Conservation (phyloP, 1,140 invertebrate species). For the Bombus huntii region DNA sequence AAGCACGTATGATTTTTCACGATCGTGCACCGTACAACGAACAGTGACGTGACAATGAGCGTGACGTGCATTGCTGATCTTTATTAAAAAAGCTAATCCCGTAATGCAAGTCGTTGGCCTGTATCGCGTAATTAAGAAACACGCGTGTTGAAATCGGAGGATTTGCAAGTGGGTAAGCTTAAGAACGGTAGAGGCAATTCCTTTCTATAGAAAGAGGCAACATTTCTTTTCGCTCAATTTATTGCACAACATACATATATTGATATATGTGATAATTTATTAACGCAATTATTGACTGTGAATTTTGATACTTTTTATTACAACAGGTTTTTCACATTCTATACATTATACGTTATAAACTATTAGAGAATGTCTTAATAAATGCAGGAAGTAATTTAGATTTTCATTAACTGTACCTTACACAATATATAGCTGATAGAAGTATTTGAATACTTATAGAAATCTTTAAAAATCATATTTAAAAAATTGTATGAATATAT, state of each 20-base stretch:
- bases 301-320: no score
- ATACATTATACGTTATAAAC: no score
- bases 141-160: background rate
- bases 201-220: background rate
- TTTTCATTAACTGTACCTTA: no score
- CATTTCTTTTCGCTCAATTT: background rate
- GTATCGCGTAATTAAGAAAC: slow-evolving; percentile 15
- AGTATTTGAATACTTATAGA: no score
- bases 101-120: background rate
- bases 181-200: background rate
- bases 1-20: slow-evolving; percentile 28
- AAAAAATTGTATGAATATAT: no score
- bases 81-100: background rate
- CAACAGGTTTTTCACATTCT: no score
- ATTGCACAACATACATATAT: background rate
- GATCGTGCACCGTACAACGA: background rate
- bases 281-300: no score
- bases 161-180: background rate
- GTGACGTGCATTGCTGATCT: slow-evolving; percentile 7
- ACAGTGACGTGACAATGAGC: background rate
- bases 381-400: no score
- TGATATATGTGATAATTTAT: no score
- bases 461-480: no score
- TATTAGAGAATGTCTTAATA: no score
- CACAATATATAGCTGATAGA: no score